Conservation (phyloP, 2,888 invertebrate genomes). For the Sepioteuthis lessoniana region DNA sequence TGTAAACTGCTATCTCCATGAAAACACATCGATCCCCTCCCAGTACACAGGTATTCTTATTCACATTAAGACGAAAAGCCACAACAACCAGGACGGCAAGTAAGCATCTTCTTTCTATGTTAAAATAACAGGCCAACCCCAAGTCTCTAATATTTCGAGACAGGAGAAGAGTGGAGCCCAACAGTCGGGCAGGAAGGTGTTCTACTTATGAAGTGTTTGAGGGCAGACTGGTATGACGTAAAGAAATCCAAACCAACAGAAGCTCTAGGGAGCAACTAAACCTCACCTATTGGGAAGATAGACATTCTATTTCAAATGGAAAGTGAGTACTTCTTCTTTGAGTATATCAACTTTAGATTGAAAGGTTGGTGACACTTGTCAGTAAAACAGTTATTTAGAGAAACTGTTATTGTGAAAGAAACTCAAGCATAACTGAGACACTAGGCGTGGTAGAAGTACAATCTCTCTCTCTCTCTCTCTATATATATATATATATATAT, state of each 20-base stretch:
- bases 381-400: no score
- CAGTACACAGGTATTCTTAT: not conserved
- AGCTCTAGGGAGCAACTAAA: no score
- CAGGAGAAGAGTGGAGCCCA: not conserved
- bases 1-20: not conserved
- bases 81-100: not conserved
- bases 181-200: not conserved
- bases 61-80: not conserved
- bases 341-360: no score
- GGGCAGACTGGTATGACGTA: not conserved
- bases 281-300: no score
- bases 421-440: no score
- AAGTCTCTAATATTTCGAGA: not conserved
- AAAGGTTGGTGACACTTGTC: no score
- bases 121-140: not conserved
- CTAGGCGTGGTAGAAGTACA: no score
- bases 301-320: no score
- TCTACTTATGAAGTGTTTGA: not conserved
- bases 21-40: not conserved
- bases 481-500: no score
- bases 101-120: not conserved
- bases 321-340: no score
- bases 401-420: no score
- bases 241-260: not conserved
- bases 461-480: no score